Evolutionary conservation across 2,113 vertebrate species (phyloP).

Genomic region (Tricholaema leucomelas): DNA sequence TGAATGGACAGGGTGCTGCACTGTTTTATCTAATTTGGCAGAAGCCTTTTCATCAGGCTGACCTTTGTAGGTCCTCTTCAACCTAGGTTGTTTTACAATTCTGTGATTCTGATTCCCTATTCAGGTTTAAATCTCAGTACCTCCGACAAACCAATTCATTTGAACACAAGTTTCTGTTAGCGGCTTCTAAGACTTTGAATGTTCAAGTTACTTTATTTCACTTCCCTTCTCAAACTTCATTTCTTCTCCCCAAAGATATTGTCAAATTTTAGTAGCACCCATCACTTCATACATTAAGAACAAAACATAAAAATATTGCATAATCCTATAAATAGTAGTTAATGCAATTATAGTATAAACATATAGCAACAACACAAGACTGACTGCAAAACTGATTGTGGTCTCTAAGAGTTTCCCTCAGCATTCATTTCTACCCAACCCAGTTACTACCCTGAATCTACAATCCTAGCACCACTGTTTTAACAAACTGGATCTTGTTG

Average conservation of each 20-base stretch:
- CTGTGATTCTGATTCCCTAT: not conserved
- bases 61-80: not conserved
- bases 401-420: not conserved
- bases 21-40: not conserved
- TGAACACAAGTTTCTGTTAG: not conserved
- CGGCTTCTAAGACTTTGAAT: not conserved
- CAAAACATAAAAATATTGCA: not conserved
- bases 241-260: not conserved
- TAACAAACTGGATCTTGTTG: not conserved
- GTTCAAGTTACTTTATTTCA: not conserved
- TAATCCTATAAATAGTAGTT: not conserved
- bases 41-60: not conserved
- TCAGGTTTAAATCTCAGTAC: not conserved
- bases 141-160: not conserved
- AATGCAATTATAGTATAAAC: not conserved
- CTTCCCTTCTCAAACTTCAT: not conserved
- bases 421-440: not conserved
- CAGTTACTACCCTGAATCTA: not conserved
- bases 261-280: not conserved
- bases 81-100: not conserved
- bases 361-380: not conserved
- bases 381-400: not conserved
- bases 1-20: not conserved
- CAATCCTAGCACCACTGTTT: not conserved
- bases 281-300: not conserved